Evolutionary conservation across 2,797 vertebrate species (phyloP), one percentile per base, ranked within the genome.

Genomic region (Champsocephalus esox): DNA sequence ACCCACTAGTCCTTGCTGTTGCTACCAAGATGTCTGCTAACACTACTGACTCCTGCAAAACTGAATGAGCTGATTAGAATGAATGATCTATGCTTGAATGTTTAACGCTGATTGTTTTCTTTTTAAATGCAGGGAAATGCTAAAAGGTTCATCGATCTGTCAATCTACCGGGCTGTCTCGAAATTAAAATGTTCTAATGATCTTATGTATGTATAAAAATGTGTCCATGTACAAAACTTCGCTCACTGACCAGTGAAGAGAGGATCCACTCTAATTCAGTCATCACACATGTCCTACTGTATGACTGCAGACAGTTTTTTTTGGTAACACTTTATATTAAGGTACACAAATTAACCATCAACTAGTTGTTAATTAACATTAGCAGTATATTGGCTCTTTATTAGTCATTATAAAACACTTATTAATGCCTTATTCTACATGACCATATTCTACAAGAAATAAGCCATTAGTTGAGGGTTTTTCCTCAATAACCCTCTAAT

Each of bases 41-140:
- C 8, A 43, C 67, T 43, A 13, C 50, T 73, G 82, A 75, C 82
- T 81, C 59, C 67, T 77, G 62, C 69, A 71, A 77, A 80, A 77
- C 67, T 73, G 54, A 85, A 81, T 79, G 66, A 82, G 62, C 70
- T 81, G 73, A 81, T 66, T 73, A 63, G 82, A 82, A 70, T 72
- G 70, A 88, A 74, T 87, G 76, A 84, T 78, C 62, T 56, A 11
- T 55, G 65, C 67, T 87, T 87, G 76, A 58, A 77, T 84, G 70
- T 77, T 66, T 70, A 41, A 71, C 4, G n/a, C 57, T 60, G 83
- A 83, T 78, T 84, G 77, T 85, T 89, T 82, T 72, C 17, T 64
- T 77, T 61, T 79, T 62, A 70, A 83, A 70, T 84, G 80, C 81
- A 88, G 83, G 80, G 80, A 84, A 83, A 85, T 69, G 68, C 61